Base-by-base conservation (phyloP, 1,140 invertebrate genomes). In the Mercenaria mercenaria region DNA sequence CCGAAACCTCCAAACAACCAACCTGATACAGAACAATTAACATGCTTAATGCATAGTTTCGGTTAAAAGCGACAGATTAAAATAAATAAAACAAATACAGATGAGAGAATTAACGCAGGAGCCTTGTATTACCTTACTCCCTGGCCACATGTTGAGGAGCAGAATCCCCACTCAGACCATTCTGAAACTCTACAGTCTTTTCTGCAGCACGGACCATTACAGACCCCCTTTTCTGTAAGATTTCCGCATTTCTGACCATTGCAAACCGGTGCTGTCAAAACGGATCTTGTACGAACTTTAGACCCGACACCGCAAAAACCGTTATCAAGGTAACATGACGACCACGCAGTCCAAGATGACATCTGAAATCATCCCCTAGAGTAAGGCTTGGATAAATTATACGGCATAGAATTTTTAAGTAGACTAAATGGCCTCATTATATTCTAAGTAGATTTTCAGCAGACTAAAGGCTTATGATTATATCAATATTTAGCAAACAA, bases 111-210 rank as follows among this genome's bases (percentile, higher is more conserved):
- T n/a, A n/a, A n/a, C n/a, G n/a, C n/a, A n/a, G n/a, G n/a, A n/a
- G n/a, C n/a, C n/a, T n/a, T n/a, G n/a, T n/a, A n/a, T n/a, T 89
- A 94, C 93, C 91, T 92, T 26, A 92, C 56, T 61, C 93, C 93
- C 76, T 89, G 77, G 3, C 93, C 93, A 91, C 93, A 94, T 4
- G 64, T 50, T 6, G 92, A 90, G 0, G 92, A 93, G 72, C 93
- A 94, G 18, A 47, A 72, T 20, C 90, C 80, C 91, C 92, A 94
- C 18, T 87, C 72, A 18, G 88, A 84, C 93, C 93, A 94, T 11
- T 83, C 56, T 10, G 90, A 61, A 0, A 94, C 85, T 18, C 67
- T n/a, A 82, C 93, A 94, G 72, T 94, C 92, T n/a, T 90, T 79
- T 61, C 61, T 47, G 90, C 93, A 94, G 52, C 93, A 94, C 3